Evolutionary conservation across 2,888 invertebrate species (phyloP).

Genomic region (Philonicus albiceps): DNA sequence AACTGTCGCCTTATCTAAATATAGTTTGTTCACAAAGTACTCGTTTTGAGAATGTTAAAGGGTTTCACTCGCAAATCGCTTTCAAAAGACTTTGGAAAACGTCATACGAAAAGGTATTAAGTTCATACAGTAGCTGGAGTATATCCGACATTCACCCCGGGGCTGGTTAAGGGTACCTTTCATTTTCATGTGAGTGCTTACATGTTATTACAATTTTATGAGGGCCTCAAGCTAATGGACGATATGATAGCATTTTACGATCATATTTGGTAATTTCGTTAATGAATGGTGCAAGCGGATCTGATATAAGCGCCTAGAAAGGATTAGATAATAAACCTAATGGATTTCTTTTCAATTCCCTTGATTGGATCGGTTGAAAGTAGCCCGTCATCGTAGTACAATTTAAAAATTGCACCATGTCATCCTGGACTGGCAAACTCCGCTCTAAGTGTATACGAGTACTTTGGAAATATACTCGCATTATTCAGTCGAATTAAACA

Average conservation of each 20-base stretch:
- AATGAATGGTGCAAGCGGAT: conserved; percentile 31
- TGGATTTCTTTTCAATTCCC: background rate
- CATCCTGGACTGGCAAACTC: background rate
- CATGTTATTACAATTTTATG: conserved; percentile 38
- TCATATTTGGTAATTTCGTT: conserved; percentile 32
- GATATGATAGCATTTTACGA: conserved; percentile 32
- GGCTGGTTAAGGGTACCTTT: conserved; percentile 14
- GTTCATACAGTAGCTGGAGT: background rate
- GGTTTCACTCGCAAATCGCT: conserved; percentile 23
- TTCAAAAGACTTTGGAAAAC: conserved; percentile 27
- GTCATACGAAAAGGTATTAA: conserved; percentile 12
- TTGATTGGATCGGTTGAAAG: background rate
- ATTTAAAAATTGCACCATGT: background rate
- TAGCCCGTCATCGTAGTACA: background rate
- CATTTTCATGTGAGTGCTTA: conserved; percentile 36
- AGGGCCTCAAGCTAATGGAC: conserved; percentile 31
- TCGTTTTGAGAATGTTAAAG: conserved; percentile 30
- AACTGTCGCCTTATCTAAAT: conserved; percentile 23
- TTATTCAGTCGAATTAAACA: background rate
- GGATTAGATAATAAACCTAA: conserved; percentile 27
- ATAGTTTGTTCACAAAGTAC: conserved; percentile 5
- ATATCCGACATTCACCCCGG: background rate
- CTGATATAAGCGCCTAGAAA: conserved; percentile 7
- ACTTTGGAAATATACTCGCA: background rate
- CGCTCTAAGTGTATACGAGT: background rate